A percentile compares a stretch with the other conserved stretches of the same genome.
Conservation (phyloP, 2,113 vertebrate genomes). For the Oreochromis niloticus region DNA sequence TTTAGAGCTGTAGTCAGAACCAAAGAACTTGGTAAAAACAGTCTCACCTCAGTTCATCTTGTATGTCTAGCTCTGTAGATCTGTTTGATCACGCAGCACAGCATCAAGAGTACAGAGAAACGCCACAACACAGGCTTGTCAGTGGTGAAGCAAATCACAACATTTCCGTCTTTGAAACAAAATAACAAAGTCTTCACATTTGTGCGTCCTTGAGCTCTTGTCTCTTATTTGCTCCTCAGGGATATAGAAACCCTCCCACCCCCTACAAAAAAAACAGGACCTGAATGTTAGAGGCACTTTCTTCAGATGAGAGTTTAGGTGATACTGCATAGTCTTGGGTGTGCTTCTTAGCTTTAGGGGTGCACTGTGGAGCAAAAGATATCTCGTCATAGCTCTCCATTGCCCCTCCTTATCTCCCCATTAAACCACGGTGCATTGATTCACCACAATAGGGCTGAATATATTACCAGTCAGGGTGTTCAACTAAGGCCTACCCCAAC, state of each 20-base stretch:
- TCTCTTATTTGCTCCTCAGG: not conserved
- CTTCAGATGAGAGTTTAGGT: not conserved
- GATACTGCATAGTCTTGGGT: not conserved
- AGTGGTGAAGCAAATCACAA: not conserved
- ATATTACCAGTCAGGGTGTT: conserved; percentile 62
- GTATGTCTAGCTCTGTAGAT: not conserved
- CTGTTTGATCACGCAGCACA: not conserved
- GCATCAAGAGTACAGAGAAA: not conserved
- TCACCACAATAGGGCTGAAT: conserved; percentile 73
- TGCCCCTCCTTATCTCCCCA: conserved; percentile 42
- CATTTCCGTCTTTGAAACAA: not conserved
- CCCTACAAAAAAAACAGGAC: not conserved
- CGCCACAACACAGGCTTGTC: not conserved
- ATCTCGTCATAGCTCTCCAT: not conserved
- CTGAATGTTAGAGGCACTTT: not conserved
- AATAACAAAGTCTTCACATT: not conserved
- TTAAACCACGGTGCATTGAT: conserved; percentile 71
- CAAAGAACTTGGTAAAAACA: not conserved
- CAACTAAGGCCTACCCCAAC: conserved; percentile 22
- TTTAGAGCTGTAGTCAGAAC: not conserved
- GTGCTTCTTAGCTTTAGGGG: not conserved
- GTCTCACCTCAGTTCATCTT: conserved; percentile 41
- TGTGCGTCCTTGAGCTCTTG: conserved; percentile 2
- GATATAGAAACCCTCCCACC: not conserved
- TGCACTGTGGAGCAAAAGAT: conserved; percentile 19